Percentiles rank a stretch among this genome's conserved stretches.
Conservation (phyloP, 2,113 vertebrate genomes). For the Actenoides lindsayi region DNA sequence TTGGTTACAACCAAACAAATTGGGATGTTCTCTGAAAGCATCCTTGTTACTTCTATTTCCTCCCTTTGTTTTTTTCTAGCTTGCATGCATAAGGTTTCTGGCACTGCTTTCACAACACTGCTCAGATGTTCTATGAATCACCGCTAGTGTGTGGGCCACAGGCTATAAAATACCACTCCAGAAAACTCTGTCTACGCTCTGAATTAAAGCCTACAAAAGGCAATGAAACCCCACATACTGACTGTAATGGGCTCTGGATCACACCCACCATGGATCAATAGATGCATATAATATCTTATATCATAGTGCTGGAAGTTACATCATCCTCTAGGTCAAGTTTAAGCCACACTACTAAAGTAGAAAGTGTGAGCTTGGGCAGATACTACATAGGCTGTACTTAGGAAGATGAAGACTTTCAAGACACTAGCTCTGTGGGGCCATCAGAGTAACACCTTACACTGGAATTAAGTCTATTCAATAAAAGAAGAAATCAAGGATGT, state of each 20-base stretch:
- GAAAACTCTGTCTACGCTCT: background rate
- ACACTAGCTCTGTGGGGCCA: background rate
- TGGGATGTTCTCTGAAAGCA: background rate
- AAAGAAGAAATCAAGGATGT: background rate
- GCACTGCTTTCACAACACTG: conserved; percentile 6
- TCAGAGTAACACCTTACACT: background rate
- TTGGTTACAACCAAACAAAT: background rate
- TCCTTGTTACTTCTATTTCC: conserved; percentile 2
- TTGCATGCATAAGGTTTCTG: conserved; percentile 16
- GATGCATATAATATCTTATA: background rate
- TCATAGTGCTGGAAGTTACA: background rate
- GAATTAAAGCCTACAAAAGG: background rate
- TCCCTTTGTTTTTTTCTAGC: background rate
- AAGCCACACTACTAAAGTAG: background rate
- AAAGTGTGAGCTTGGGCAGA: background rate
- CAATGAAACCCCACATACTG: background rate
- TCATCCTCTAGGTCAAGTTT: background rate
- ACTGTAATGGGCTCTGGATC: background rate
- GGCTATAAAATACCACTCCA: conserved; percentile 1
- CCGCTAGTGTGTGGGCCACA: conserved; percentile 2
- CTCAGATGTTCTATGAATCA: conserved; percentile 60
- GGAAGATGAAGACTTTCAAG: background rate
- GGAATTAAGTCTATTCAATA: background rate
- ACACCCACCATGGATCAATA: background rate
- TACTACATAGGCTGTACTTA: background rate